Base-by-base conservation (phyloP, 1,140 invertebrate species). In the Stenopsyche tienmushanensis region DNA sequence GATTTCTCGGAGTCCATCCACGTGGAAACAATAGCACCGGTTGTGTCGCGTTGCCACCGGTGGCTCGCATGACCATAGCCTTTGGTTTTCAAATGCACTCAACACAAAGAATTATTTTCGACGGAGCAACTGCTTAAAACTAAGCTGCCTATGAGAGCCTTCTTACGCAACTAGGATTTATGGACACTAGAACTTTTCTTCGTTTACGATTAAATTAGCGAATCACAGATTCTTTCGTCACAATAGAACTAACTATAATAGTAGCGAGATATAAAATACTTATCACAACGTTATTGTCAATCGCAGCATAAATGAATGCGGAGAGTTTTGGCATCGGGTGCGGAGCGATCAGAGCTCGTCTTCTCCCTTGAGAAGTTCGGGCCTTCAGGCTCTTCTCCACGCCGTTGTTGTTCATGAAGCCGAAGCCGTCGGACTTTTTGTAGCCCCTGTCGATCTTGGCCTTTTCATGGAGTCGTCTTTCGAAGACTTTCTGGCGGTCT, bases 371-470 rank as follows among this genome's bases (percentile, higher is more conserved):
- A 81, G 72, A 66, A 81, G 74, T 65, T 80, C 77, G 70, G n/a
- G 78, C 79, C 71, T 81, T 80, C 66, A 79, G 79, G 77, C 79
- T 79, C 73, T 80, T 81, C 69, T 80, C 80, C 62, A 65, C 26
- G 15, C 72, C 79, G 18, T 77, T 75, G 55, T 80, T 72, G 70
- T 76, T 79, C 58, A 77, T 77, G 69, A 80, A 77, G 63, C 77
- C 77, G 42, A 74, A 72, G 71, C 74, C 78, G 53, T 80, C 78
- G 63, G 76, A 78, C 71, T 80, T 79, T 72, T 76, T 80, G 34
- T 81, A 80, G 7, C 77, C 79, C 72, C 80, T 81, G 67, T 81
- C 75, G 17, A 81, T 70, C 74, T 81, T 81, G 3, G 77, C 80
- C 24, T 59, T 69, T 44, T 69, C 67, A 63, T 58, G 3, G 39